Evolutionary conservation across 2,888 invertebrate genomes (phyloP).

Genomic region (Onchidella celtica): DNA sequence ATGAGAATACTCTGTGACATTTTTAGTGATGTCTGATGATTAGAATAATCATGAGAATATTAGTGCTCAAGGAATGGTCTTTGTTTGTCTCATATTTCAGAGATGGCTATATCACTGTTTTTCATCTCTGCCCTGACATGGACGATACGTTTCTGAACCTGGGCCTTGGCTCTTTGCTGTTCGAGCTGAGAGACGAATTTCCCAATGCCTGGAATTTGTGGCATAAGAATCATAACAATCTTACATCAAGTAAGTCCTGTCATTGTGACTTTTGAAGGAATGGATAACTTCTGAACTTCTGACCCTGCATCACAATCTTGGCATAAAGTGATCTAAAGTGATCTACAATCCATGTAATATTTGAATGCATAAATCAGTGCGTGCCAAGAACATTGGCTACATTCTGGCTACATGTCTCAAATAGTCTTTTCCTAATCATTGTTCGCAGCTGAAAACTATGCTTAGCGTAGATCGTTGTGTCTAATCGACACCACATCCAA

Average conservation of each 20-base stretch:
- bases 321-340: no score
- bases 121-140: constrained; percentile 63
- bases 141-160: constrained; percentile 75
- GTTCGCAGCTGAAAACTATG: no score
- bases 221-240: constrained; percentile 64
- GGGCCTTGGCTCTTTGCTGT: constrained; percentile 69
- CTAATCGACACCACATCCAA: no score
- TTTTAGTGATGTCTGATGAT: no score
- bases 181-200: constrained; percentile 61
- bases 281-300: neutral
- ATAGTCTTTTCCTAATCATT: no score
- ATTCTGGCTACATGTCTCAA: neutral
- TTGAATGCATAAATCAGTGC: no score
- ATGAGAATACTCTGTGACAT: no score
- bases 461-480: no score
- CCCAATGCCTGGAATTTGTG: constrained; percentile 63
- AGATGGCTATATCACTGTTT: neutral
- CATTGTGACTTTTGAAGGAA: neutral
- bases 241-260: constrained; percentile 60
- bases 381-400: neutral
- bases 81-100: no score
- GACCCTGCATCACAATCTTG: neutral
- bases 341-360: no score
- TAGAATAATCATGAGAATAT: no score
- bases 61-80: no score